Percentiles rank a stretch among this genome's conserved stretches.
phyloP scores from a whole-genome alignment of 2,797 vertebrate species.

The Aeoliscus strigatus region DNA sequence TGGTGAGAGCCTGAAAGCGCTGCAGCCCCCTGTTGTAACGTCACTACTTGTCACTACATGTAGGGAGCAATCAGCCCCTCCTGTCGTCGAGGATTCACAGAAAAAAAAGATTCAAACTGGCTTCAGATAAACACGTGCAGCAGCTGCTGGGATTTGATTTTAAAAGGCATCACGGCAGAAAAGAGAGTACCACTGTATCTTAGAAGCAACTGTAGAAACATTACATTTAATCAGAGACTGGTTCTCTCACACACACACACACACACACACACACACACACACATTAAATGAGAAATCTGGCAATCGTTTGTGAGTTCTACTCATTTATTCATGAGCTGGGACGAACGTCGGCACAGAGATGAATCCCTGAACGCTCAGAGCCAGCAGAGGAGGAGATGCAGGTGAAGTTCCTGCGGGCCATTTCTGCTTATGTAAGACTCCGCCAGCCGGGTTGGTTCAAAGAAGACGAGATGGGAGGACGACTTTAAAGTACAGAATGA shows the following conservation, averaged over 20 bases:
- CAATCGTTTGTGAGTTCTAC: conserved; percentile 45
- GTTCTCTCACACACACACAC: neutral
- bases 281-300: conserved; percentile 45
- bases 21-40: no score
- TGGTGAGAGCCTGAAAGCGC: no score
- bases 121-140: no score
- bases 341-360: conserved; percentile 19
- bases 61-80: no score
- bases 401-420: conserved; percentile 17
- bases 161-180: no score
- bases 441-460: conserved; percentile 12
- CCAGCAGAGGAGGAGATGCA: conserved; percentile 11
- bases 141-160: no score
- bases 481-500: conserved; percentile 2
- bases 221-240: conserved; percentile 14
- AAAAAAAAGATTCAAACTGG: no score
- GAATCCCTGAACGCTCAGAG: conserved; percentile 36
- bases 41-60: no score
- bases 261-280: conserved; percentile 6
- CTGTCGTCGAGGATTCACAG: no score
- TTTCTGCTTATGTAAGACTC: conserved; percentile 35
- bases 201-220: neutral
- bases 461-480: conserved; percentile 10
- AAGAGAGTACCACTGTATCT: conserved; percentile 12
- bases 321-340: conserved; percentile 64